A percentile compares a stretch with the other conserved stretches of the same genome.
phyloP scores from a whole-genome alignment of 2,888 invertebrate genomes.

The Euspilapteryx auroguttella region DNA sequence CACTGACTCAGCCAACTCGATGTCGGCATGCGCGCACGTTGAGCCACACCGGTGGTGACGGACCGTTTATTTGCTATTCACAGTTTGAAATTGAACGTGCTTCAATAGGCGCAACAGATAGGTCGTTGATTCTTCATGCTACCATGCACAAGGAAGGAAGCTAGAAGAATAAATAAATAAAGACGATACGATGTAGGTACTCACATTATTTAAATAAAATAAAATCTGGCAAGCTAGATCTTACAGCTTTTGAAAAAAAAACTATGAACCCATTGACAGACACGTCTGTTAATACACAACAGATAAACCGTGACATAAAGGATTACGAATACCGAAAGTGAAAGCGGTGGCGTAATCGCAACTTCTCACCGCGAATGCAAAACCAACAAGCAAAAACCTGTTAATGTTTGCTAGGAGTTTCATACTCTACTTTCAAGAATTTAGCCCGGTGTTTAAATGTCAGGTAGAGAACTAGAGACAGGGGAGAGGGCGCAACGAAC shows the following conservation, averaged over 20 bases:
- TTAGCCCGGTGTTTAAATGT: slow-evolving; percentile 10
- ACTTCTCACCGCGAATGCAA: slow-evolving; percentile 6
- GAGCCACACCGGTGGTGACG: slow-evolving; percentile 24
- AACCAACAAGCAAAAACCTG: slow-evolving; percentile 22
- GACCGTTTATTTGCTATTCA: slow-evolving; percentile 54
- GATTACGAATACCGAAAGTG: slow-evolving; percentile 20
- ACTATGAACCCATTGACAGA: no score
- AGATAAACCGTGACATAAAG: slow-evolving; percentile 5
- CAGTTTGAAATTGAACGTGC: slow-evolving; percentile 46
- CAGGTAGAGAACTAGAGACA: slow-evolving; percentile 18
- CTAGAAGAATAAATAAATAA: slow-evolving; percentile 10
- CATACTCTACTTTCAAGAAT: slow-evolving; percentile 15
- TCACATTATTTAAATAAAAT: no score
- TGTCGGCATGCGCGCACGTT: slow-evolving; percentile 13
- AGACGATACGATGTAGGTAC: no score
- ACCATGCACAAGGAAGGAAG: slow-evolving; percentile 11
- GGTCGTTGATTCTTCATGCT: slow-evolving; percentile 17
- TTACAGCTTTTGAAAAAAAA: no score
- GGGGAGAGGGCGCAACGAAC: slow-evolving; percentile 25
- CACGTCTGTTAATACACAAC: no score
- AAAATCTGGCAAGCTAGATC: no score
- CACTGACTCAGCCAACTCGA: background rate
- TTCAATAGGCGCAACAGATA: slow-evolving; percentile 31
- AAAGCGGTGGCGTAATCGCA: slow-evolving; percentile 16
- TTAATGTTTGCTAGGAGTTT: no score